A percentile compares a stretch with the other conserved stretches of the same genome.
Conservation (phyloP, 2,888 invertebrate species). For the Drosophila bunnanda region DNA sequence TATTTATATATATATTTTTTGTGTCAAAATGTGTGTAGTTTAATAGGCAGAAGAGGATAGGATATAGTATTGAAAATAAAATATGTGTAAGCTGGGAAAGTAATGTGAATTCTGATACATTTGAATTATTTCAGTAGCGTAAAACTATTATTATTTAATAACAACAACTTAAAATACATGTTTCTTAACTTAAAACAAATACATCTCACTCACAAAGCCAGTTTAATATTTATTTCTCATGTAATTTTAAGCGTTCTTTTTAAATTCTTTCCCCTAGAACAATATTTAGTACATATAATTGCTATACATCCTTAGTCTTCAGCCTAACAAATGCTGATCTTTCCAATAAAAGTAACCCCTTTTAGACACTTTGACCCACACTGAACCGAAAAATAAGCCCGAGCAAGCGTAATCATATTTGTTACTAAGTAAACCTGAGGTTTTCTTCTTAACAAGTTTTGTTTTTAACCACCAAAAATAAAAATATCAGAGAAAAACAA, state of each 20-base stretch:
- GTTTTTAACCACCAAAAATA: background rate
- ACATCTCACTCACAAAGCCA: background rate
- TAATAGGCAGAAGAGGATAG: background rate
- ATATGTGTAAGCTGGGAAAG: background rate
- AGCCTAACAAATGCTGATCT: background rate
- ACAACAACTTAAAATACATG: background rate
- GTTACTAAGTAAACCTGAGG: background rate
- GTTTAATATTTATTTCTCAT: background rate
- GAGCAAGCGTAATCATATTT: background rate
- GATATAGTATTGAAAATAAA: no score
- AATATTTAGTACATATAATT: background rate
- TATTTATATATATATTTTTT: background rate
- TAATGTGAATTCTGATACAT: background rate
- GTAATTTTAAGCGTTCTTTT: background rate
- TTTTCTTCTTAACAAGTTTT: background rate
- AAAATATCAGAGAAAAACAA: background rate
- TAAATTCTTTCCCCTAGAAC: accelerated
- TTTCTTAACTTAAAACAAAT: background rate
- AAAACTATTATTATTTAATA: background rate
- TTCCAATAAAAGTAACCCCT: background rate
- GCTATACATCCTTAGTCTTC: no score
- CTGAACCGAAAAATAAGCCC: background rate
- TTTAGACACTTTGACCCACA: background rate
- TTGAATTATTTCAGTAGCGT: no score
- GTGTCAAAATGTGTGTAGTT: background rate